phyloP scores from a whole-genome alignment of 2,113 vertebrate genomes.

The Anolis sagrei region DNA sequence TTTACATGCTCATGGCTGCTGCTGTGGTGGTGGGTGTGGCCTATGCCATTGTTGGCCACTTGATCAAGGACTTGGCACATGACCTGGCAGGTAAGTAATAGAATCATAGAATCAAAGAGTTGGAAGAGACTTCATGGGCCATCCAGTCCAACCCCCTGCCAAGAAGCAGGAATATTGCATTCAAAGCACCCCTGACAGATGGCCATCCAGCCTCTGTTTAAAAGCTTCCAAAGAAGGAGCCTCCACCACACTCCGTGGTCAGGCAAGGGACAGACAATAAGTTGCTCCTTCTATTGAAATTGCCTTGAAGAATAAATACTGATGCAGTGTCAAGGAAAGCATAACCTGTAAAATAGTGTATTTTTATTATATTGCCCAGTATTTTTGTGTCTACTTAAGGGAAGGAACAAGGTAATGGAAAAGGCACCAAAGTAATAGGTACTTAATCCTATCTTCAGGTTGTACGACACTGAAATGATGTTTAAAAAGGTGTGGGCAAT shows the following conservation, averaged over 20 bases:
- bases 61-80: constrained; percentile 85
- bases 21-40: constrained; percentile 82
- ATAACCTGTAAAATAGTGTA: neutral
- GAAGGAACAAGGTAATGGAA: neutral
- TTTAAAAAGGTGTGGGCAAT: too few relatives aligned
- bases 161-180: too few relatives aligned
- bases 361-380: neutral
- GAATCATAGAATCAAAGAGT: too few relatives aligned
- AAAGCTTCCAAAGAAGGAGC: too few relatives aligned
- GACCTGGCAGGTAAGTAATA: constrained; percentile 82
- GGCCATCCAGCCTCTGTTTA: too few relatives aligned
- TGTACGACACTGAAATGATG: neutral
- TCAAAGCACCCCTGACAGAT: too few relatives aligned
- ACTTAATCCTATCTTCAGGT: neutral
- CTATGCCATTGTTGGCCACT: constrained; percentile 86
- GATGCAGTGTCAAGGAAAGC: neutral
- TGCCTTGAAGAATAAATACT: neutral
- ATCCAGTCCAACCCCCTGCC: too few relatives aligned
- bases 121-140: too few relatives aligned
- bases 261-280: neutral
- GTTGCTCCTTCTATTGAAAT: neutral
- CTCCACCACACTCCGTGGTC: too few relatives aligned
- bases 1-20: constrained; percentile 84
- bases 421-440: neutral
- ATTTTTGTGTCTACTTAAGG: neutral